Base-by-base conservation (phyloP, 2,888 invertebrate species). In the Parascotia fuliginaria region DNA sequence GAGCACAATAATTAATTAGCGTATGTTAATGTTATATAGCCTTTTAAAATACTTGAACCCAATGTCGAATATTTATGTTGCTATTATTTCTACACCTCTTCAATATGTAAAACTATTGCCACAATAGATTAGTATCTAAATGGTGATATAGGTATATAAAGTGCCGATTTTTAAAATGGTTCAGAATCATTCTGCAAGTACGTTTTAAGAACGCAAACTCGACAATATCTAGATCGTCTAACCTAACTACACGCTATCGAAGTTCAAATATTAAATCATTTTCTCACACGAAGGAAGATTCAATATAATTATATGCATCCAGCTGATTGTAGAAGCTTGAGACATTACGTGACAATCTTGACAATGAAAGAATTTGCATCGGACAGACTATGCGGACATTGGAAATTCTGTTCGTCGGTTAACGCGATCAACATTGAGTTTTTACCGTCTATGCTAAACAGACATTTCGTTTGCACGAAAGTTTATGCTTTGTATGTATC, bases 281-380 rank as follows among this genome's bases (percentile, higher is more conserved):
- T 34, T 22, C 28, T 40, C 34, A 19, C n/a, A 9, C 27, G 22
- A 29, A 41, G 11, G 31, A 9, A 9, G n/a, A 14, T 37, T 32
- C 77, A 81, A 77, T 72, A 71, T 64, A 69, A 69, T 65, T 55
- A 39, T 31, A 73, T 68, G 65, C 55, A 72, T 62, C 60, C 56
- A 66, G 63, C 65, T 67, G 60, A 69, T 60, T 65, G 48, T 47
- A 40, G 41, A 49, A 50, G 41, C 42, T 63, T 50, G 28, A 59
- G 37, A 38, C 39, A 37, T 61, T 60, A 72, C 77, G 72, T 75
- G 75, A 60, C 55, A 50, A 63, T 69, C 63, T 65, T 71, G 48
- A 52, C 57, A 71, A 73, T 71, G 55, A 57, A 64, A 50, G 41
- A 58, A 68, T 66, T 73, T 66, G 63, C 71, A 73, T 68, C 6